Conservation (phyloP, 2,888 invertebrate species). For the Melanargia galathea region DNA sequence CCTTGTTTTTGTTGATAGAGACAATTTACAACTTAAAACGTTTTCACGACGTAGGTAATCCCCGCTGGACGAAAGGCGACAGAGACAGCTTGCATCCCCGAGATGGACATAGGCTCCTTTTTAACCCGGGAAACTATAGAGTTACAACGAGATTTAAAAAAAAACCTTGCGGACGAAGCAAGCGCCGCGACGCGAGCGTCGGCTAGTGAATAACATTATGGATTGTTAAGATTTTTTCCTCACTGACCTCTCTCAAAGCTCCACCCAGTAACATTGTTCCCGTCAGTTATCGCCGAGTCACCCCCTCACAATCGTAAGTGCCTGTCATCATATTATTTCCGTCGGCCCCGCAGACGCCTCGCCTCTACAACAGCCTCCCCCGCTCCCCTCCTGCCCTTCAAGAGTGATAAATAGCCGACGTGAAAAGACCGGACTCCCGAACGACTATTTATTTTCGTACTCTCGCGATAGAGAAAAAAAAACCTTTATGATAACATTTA, state of each 20-base stretch:
- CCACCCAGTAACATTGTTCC: conserved; percentile 3
- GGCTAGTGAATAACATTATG: too few species aligned
- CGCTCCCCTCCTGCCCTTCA: neutral
- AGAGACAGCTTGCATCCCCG: too few species aligned
- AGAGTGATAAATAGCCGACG: conserved; percentile 17
- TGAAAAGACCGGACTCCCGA: conserved; percentile 16
- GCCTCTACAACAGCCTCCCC: neutral
- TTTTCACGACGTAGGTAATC: too few species aligned
- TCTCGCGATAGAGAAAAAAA: conserved; percentile 8
- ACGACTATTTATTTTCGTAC: conserved; percentile 9
- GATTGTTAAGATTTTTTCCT: neutral
- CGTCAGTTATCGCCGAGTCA: conserved; percentile 8
- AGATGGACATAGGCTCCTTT: too few species aligned
- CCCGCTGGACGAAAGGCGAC: too few species aligned
- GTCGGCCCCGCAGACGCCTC: conserved; percentile 7
- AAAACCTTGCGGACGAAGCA: too few species aligned
- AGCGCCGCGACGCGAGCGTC: too few species aligned
- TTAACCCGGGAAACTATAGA: too few species aligned
- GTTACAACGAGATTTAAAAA: too few species aligned
- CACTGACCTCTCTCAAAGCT: neutral
- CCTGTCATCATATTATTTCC: conserved; percentile 18
- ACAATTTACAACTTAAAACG: too few species aligned
- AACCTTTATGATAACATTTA: neutral
- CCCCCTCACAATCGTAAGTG: conserved; percentile 14
- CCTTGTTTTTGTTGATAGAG: too few species aligned